A percentile compares a stretch with the other conserved stretches of the same genome.
phyloP scores from a whole-genome alignment of 2,113 vertebrate genomes.

The Abramis brama region DNA sequence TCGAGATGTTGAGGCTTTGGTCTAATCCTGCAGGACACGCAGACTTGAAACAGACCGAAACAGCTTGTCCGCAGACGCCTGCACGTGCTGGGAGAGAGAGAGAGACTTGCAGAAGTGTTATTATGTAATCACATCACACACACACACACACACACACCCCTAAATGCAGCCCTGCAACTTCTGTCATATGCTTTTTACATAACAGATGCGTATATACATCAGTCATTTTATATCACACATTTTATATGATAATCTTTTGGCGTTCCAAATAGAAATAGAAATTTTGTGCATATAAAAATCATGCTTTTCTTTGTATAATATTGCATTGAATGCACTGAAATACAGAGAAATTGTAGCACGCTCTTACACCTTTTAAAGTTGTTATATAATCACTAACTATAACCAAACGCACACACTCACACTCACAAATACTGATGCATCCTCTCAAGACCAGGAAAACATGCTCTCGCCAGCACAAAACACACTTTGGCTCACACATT shows the following conservation, averaged over 20 bases:
- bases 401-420: not conserved
- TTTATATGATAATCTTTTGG: not conserved
- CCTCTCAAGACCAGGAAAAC: not conserved
- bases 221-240: not conserved
- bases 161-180: not conserved
- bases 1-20: slow-evolving; percentile 19
- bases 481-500: not conserved
- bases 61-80: not conserved
- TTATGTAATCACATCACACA: slow-evolving; percentile 10
- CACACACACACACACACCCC: not conserved
- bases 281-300: not conserved
- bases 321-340: not conserved
- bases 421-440: not conserved
- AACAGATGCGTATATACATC: not conserved
- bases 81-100: not conserved
- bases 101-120: not conserved
- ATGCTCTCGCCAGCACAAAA: not conserved
- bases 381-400: not conserved
- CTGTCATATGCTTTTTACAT: not conserved
- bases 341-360: not conserved
- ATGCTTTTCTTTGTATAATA: not conserved
- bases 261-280: not conserved
- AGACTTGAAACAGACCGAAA: slow-evolving; percentile 17
- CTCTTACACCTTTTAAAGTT: not conserved
- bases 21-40: slow-evolving; percentile 25